Base-by-base conservation (phyloP, 2,888 invertebrate genomes). In the Ochropleura plecta region DNA sequence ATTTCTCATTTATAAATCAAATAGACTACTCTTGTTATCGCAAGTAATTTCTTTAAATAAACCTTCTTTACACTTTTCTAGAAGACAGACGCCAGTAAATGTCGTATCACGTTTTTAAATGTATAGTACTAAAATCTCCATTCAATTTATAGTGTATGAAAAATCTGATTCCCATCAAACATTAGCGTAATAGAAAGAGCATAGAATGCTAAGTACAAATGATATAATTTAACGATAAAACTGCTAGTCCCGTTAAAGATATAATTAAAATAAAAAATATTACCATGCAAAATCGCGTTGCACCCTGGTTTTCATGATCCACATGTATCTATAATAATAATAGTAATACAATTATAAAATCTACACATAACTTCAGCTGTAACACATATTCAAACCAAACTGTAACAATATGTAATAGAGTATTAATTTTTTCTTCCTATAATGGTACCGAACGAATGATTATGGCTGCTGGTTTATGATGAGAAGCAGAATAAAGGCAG, bases 341-440 rank as follows among this genome's bases (percentile, higher is more conserved):
- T 95, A 95, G 93, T 95, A 93, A 93, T 95, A 94, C 93, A 93
- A 94, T 93, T 94, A 93, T 93, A 90, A 93, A 95, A 89, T 91
- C 94, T 96, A 95, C 95, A 95, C 95, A 94, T 96, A 94, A 95
- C 93, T 95, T 95, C 96, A 95, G 90, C 94, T 94, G 94, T 96
- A 96, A 94, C 94, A 95, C 96, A 94, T 96, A 96, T 95, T 96
- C 96, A 96, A 96, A 96, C 96, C 95, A 95, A 96, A 95, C 95
- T 95, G 92, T 96, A 96, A 95, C 93, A 94, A 90, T 96, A 95
- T 95, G 93, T 95, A 95, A 96, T 96, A 96, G 95, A 91, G 92
- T 94, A 96, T 96, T 95, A 92, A 95, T 96, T 95, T 93, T 95
- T 94, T 95, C 96, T 96, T 96, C 95, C 95, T 96, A 93, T 95